A percentile compares a stretch with the other conserved stretches of the same genome.
These are phyloP conservation scores for Nephrocerus scutellatus DNA, from an alignment of 2,888 invertebrate genomes.

Conservation along the genomic window DNA sequence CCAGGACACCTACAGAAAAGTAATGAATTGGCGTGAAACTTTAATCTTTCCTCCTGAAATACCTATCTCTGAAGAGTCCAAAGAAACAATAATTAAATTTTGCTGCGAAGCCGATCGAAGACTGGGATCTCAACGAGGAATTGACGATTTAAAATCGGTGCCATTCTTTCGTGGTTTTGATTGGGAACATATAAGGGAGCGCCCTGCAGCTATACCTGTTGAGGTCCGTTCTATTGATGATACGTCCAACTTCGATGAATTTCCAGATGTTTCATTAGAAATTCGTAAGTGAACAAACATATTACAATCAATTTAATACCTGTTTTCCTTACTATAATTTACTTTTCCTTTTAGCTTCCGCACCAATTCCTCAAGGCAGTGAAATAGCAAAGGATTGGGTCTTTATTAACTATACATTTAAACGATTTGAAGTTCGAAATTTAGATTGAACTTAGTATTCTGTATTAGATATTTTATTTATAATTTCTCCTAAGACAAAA, in stretches of 20 bases:
- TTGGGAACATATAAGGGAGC: constrained; percentile 98
- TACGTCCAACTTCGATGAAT: constrained; percentile 99
- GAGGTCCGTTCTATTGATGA: constrained; percentile 99
- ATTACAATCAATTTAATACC: constrained; percentile 1
- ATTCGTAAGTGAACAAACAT: constrained; percentile 72
- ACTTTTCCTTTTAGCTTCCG: constrained; percentile 59
- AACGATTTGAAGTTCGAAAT: constrained; percentile 80
- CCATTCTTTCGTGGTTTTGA: constrained; percentile 96
- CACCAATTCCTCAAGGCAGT: constrained; percentile 82
- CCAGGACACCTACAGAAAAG: constrained; percentile 59
- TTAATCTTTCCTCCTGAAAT: constrained; percentile 98
- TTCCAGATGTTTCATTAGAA: constrained; percentile 97
- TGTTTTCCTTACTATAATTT: too few relatives aligned
- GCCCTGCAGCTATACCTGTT: constrained; percentile 96
- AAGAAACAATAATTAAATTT: constrained; percentile 90
- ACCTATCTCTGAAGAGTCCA: constrained; percentile 96
- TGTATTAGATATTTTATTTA: too few relatives aligned
- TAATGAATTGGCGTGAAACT: constrained; percentile 99
- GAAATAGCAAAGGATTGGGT: constrained; percentile 98
- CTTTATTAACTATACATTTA: constrained; percentile 99
- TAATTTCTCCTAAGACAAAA: too few relatives aligned
- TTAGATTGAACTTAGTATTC: constrained; percentile 34
- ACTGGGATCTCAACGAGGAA: constrained; percentile 79
- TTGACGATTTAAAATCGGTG: constrained; percentile 88
- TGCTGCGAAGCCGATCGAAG: constrained; percentile 95